Base-by-base conservation (phyloP, 2,113 vertebrate genomes). In the Gallinago jamesoni region DNA sequence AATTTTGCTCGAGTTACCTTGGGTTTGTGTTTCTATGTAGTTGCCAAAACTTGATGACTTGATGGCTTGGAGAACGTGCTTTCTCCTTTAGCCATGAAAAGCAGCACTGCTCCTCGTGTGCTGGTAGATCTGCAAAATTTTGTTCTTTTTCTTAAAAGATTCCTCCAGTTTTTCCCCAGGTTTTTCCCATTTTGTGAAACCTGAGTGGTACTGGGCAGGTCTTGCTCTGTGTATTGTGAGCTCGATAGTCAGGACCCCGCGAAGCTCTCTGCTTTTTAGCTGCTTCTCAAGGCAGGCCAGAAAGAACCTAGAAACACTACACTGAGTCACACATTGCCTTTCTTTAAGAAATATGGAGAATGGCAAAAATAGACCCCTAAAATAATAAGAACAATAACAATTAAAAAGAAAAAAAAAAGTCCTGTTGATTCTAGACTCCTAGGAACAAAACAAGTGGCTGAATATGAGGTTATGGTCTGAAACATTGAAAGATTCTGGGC, bases 401-500 rank as follows among this genome's bases (percentile, higher is more conserved):
- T 16, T 31, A 14, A 31, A 37, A 20, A 45, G 41, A 75, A 33
- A 28, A 43, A 70, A 41, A 35, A 35, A 15, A 20, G 1, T 15
- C n/a, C 30, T 31, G 12, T 25, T 84, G 57, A 16, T 24, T 88
- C 43, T 56, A 27, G 22, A 17, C 69, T 91, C 86, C 35, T 79
- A 77, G 53, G 86, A 95, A 7, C 27, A 62, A 31, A 45, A 4
- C 57, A 55, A 91, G 45, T 63, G 56, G 21, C 55, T 91, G 63
- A 7, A 2, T 66, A 57, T n/a, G 74, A 96, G 50, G 30, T 86
- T 95, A 83, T 73, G 77, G 55, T 92, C 80, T 94, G 90, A 92
- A 94, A 91, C 24, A 72, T 18, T 69, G 81, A 96, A 94, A 94
- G 77, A 91, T 87, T 91, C 89, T 85, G 84, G 50, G 70, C 69